Evolutionary conservation across 2,113 vertebrate species (phyloP).

Genomic region (Mus musculus): GRCm39 chr3:75470001-75470500

Average conservation of each 20-base stretch:
- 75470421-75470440: not conserved
- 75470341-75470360: not conserved
- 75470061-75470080: not conserved
- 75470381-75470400: not conserved
- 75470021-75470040: not conserved
- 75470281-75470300: not conserved
- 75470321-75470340: not conserved
- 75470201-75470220: constrained; percentile 32
- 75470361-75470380: not conserved
- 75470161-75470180: constrained; percentile 41
- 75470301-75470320: not conserved
- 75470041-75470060: not conserved
- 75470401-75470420: not conserved
- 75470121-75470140: not conserved
- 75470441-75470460: not conserved
- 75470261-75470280: not conserved
- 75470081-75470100: not conserved
- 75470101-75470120: constrained; percentile 21
- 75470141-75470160: constrained; percentile 6
- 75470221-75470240: not conserved
- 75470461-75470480: not conserved
- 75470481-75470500: not conserved
- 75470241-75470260: not conserved
- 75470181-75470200: constrained; percentile 57
- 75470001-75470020: not conserved